A percentile compares a stretch with the other conserved stretches of the same genome.
Evolutionary conservation across 2,888 invertebrate genomes (phyloP).

Genomic region (Epinotia nisella): DNA sequence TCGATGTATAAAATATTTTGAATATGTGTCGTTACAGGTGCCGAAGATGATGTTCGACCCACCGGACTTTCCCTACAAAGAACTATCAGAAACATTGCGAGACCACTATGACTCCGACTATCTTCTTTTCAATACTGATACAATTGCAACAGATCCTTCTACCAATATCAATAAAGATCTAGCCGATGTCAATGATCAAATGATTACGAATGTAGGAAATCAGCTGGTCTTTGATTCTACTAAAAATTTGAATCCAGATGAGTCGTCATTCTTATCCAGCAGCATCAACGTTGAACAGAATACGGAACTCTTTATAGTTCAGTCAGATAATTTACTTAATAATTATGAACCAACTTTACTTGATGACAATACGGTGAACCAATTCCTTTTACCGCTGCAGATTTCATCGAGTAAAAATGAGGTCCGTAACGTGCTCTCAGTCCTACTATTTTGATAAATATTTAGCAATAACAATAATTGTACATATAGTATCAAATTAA

Average conservation of each 20-base stretch:
- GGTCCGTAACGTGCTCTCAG: conserved; percentile 51
- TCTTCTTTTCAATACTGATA: conserved; percentile 62
- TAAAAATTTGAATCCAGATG: conserved; percentile 66
- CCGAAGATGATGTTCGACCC: conserved; percentile 77
- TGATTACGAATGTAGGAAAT: conserved; percentile 61
- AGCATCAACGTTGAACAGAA: conserved; percentile 51
- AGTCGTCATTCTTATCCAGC: conserved; percentile 53
- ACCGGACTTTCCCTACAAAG: conserved; percentile 78
- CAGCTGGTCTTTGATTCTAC: conserved; percentile 67
- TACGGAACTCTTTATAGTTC: conserved; percentile 62
- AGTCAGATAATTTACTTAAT: conserved; percentile 67
- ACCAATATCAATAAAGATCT: conserved; percentile 52
- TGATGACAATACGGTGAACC: conserved; percentile 77
- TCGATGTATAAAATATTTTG: background rate
- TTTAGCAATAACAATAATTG: conserved; percentile 9
- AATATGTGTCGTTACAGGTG: conserved; percentile 48
- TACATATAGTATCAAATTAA: too few relatives aligned
- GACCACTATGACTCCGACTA: conserved; percentile 70
- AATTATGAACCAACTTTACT: conserved; percentile 73
- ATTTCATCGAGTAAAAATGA: conserved; percentile 56
- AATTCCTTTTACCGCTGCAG: conserved; percentile 73
- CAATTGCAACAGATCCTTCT: conserved; percentile 45
- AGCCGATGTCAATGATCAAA: conserved; percentile 55
- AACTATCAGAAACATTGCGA: conserved; percentile 63
- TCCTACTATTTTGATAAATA: background rate